Conservation (phyloP, 2,797 vertebrate species). For the Manis javanica region DNA sequence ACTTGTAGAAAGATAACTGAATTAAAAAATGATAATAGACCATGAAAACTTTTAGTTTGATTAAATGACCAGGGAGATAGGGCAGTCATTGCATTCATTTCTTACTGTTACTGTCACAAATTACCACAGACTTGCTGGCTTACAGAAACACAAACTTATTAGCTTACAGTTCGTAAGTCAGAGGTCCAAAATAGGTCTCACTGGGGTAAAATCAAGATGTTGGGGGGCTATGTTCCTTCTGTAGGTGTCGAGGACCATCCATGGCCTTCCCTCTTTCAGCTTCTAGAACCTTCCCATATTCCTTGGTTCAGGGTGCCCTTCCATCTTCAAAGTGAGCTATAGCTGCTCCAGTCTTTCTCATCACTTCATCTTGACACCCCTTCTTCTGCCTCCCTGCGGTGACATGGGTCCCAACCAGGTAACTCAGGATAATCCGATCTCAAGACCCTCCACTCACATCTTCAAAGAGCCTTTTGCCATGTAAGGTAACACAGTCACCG, state of each 20-base stretch:
- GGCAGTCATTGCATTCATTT: neutral
- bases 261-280: neutral
- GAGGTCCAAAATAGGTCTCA: neutral
- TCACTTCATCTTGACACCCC: neutral
- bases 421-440: neutral
- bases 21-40: neutral
- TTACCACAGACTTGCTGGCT: neutral
- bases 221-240: neutral
- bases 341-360: neutral
- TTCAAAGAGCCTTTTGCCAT: neutral
- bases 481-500: neutral
- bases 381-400: neutral
- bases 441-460: neutral
- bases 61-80: neutral
- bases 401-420: neutral
- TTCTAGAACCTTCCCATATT: neutral
- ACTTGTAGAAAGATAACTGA: neutral
- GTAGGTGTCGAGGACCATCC: neutral
- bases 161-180: neutral
- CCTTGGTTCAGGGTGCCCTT: neutral
- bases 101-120: neutral
- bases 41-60: neutral
- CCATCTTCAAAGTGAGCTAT: neutral
- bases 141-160: neutral
- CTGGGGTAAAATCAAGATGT: neutral